Conservation (phyloP, 2,113 vertebrate genomes). For the Pollachius pollachius region DNA sequence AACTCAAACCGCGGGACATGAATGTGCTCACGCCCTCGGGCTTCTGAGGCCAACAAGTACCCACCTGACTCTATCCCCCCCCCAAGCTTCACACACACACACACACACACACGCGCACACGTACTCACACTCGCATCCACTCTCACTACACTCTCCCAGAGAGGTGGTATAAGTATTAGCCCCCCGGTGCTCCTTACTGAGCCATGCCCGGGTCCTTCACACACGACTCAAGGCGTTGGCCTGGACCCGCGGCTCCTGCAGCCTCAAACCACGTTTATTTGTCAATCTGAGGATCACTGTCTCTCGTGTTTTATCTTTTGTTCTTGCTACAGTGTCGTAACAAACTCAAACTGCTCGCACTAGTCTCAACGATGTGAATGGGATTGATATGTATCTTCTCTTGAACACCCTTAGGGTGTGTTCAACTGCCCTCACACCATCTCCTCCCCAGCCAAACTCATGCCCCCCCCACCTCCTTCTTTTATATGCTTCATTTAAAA, state of each 20-base stretch:
- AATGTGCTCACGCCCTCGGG: conserved; percentile 76
- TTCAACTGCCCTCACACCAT: neutral
- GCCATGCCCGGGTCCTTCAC: too few species aligned
- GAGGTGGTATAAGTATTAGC: too few species aligned
- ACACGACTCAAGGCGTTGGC: too few species aligned
- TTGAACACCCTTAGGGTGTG: too few species aligned
- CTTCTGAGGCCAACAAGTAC: conserved; percentile 55
- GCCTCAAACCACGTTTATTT: too few species aligned
- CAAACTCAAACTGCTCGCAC: conserved; percentile 15
- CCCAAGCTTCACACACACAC: neutral
- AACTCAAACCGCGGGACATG: conserved; percentile 78
- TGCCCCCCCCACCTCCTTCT: neutral
- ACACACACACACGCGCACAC: neutral
- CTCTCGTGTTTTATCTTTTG: neutral
- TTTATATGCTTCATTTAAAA: neutral
- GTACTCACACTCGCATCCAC: neutral
- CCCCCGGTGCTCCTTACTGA: too few species aligned
- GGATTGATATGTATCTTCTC: too few species aligned
- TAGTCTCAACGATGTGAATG: conserved; percentile 10
- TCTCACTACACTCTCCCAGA: conserved; percentile 20
- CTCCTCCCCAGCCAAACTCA: neutral
- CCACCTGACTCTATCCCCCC: neutral
- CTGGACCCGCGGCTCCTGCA: too few species aligned
- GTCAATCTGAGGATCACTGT: too few species aligned
- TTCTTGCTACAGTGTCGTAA: conserved; percentile 11